phyloP scores from a whole-genome alignment of 1,140 invertebrate genomes.

The Listronotus bonariensis region DNA sequence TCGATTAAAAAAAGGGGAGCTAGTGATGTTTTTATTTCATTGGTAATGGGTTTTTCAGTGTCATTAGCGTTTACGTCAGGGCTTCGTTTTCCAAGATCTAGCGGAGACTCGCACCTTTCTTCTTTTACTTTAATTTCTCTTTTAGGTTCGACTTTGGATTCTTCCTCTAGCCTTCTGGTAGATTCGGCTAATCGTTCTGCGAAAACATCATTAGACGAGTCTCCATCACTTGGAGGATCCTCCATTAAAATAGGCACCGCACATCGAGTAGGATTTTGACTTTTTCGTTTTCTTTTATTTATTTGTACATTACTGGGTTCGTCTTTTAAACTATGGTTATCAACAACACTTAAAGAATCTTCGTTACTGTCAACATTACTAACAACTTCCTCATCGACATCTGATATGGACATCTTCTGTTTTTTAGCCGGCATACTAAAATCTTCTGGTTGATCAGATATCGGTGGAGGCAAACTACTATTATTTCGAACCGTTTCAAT shows the following conservation, averaged over 20 bases:
- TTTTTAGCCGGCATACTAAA: slow-evolving; percentile 68
- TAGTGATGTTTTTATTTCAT: slow-evolving; percentile 54
- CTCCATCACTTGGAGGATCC: slow-evolving; percentile 61
- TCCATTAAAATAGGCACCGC: slow-evolving; percentile 64
- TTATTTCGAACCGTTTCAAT: background rate
- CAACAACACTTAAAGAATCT: slow-evolving; percentile 66
- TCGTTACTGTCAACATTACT: slow-evolving; percentile 77
- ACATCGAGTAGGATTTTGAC: slow-evolving; percentile 86
- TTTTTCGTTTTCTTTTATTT: slow-evolving; percentile 84
- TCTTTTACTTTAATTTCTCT: slow-evolving; percentile 28
- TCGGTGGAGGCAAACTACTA: background rate
- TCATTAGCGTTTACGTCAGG: slow-evolving; percentile 54
- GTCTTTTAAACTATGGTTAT: slow-evolving; percentile 61
- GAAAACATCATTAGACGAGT: slow-evolving; percentile 67
- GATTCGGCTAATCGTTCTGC: slow-evolving; percentile 46
- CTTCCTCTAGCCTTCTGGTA: slow-evolving; percentile 26
- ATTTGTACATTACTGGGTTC: slow-evolving; percentile 57
- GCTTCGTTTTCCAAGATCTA: slow-evolving; percentile 50
- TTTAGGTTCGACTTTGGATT: slow-evolving; percentile 33
- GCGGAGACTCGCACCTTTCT: slow-evolving; percentile 42
- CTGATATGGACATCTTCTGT: slow-evolving; percentile 63
- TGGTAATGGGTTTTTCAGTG: slow-evolving; percentile 44
- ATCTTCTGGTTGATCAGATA: slow-evolving; percentile 63
- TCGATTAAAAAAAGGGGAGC: slow-evolving; percentile 53
- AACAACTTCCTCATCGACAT: slow-evolving; percentile 67